phyloP scores from a whole-genome alignment of 2,888 invertebrate genomes.

The Dioctria rufipes region DNA sequence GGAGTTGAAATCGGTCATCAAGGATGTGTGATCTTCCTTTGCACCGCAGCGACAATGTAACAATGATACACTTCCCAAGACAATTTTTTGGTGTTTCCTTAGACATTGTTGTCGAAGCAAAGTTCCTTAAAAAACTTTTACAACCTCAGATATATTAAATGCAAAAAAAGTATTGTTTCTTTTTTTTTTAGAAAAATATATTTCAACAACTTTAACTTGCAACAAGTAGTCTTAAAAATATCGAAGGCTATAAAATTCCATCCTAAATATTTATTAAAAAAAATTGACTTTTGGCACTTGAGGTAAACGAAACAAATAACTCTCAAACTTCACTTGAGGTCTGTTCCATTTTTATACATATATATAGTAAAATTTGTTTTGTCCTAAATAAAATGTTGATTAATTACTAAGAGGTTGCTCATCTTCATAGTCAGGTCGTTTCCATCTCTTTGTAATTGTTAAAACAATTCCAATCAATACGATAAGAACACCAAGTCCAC shows the following conservation, averaged over 20 bases:
- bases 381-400: background rate
- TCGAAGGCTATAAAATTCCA: background rate
- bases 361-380: background rate
- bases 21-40: too few species aligned
- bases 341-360: background rate
- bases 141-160: too few species aligned
- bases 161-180: too few species aligned
- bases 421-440: conserved; percentile 38
- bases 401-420: conserved; percentile 48
- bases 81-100: too few species aligned
- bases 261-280: background rate
- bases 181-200: conserved; percentile 1
- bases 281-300: conserved; percentile 30
- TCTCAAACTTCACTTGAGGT: background rate
- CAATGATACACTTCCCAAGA: too few species aligned
- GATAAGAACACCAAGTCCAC: conserved; percentile 65
- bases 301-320: background rate
- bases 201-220: conserved; percentile 13
- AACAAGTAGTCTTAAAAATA: conserved; percentile 15
- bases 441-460: conserved; percentile 68
- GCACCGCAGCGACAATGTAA: too few species aligned
- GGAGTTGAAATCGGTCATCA: too few species aligned
- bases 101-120: too few species aligned
- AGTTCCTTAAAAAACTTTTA: too few species aligned
- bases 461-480: conserved; percentile 65